A percentile compares a stretch with the other conserved stretches of the same genome.
phyloP scores from a whole-genome alignment of 2,113 vertebrate genomes.

The Tricholaema leucomelas region DNA sequence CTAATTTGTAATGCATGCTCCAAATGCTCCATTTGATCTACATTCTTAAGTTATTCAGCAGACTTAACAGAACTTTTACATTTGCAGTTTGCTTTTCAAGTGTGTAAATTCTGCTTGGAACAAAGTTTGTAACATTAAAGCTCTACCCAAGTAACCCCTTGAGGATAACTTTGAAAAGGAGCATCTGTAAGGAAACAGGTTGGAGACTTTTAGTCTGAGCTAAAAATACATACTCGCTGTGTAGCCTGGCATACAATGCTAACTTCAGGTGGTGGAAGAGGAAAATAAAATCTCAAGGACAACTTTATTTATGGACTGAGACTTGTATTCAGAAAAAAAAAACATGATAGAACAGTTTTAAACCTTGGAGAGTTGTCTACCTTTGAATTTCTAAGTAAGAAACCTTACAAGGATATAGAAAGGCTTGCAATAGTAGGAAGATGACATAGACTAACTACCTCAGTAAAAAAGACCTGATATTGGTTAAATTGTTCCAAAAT shows the following conservation, averaged over 20 bases:
- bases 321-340: neutral
- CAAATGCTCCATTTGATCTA: neutral
- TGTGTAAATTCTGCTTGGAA: conserved; percentile 28
- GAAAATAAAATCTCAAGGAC: conserved; percentile 18
- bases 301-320: neutral
- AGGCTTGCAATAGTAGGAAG: neutral
- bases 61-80: conserved; percentile 25
- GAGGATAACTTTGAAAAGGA: conserved; percentile 14
- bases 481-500: neutral
- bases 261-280: neutral
- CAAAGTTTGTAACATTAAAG: conserved; percentile 2
- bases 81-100: conserved; percentile 27
- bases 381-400: neutral
- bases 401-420: neutral
- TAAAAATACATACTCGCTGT: conserved; percentile 2
- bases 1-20: neutral
- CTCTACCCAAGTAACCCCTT: conserved; percentile 16
- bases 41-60: neutral
- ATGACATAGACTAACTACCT: neutral
- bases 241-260: neutral
- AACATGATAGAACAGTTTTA: neutral
- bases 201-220: conserved; percentile 2
- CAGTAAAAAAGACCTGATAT: neutral
- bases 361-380: neutral
- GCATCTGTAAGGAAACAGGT: neutral